Conservation (phyloP, 2,888 invertebrate species). For the Sicus ferrugineus region DNA sequence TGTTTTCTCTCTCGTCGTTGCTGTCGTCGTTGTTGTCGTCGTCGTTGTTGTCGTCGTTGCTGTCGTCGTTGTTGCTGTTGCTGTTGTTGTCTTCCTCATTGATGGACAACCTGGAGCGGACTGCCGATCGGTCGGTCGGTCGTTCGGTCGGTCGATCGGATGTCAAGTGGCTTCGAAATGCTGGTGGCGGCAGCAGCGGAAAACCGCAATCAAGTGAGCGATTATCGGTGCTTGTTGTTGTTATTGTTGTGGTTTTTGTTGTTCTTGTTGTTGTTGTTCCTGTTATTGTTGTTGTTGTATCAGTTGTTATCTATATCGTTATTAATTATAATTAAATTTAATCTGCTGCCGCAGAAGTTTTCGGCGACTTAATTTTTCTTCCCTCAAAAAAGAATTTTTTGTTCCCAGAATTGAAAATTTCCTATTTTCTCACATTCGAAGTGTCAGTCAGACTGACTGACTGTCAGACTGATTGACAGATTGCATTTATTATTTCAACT, state of each 20-base stretch:
- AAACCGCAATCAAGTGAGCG: constrained; percentile 29
- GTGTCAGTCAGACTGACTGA: too few species aligned
- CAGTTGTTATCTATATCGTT: constrained; percentile 17
- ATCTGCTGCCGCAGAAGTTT: constrained; percentile 25
- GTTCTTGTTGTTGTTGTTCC: constrained; percentile 9
- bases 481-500: too few species aligned
- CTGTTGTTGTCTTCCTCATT: constrained; percentile 4
- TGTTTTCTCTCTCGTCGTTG: neutral
- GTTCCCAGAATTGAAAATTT: too few species aligned
- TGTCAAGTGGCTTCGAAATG: constrained; percentile 20
- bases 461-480: too few species aligned
- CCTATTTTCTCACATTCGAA: too few species aligned
- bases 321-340: constrained; percentile 31
- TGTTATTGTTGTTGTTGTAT: neutral
- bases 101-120: constrained; percentile 10
- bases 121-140: neutral
- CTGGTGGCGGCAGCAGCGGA: constrained; percentile 11
- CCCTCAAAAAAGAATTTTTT: neutral
- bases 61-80: constrained; percentile 13
- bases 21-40: neutral
- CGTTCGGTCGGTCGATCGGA: constrained; percentile 21
- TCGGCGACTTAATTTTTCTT: neutral
- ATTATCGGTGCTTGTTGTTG: neutral
- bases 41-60: neutral
- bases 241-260: constrained; percentile 1